Evolutionary conservation across 2,113 vertebrate genomes (phyloP).

Genomic region (Stercorarius parasiticus): DNA sequence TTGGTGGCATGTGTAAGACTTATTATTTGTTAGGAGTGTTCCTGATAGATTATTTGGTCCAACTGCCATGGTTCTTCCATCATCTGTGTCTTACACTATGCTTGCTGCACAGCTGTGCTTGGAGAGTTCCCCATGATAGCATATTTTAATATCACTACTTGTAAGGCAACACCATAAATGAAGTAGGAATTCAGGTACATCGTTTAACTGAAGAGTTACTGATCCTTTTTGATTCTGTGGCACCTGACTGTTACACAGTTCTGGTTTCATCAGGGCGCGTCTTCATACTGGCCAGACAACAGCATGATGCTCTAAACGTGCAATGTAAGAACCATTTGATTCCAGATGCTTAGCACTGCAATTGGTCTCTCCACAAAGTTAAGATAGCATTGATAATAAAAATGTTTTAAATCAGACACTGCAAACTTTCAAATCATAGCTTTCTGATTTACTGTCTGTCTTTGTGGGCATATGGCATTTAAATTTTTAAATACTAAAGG

Average conservation of each 20-base stretch:
- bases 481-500: neutral
- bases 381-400: neutral
- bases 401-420: neutral
- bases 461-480: neutral
- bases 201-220: neutral
- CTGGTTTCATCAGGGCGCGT: neutral
- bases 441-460: neutral
- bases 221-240: neutral
- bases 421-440: neutral
- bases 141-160: neutral
- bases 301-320: neutral
- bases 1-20: neutral
- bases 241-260: neutral
- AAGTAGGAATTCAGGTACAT: neutral
- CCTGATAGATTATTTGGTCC: neutral
- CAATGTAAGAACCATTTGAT: neutral
- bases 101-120: neutral
- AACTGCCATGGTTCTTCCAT: neutral
- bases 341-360: neutral
- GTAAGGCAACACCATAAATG: neutral
- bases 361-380: neutral
- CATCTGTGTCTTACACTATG: neutral
- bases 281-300: neutral
- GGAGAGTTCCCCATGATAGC: neutral
- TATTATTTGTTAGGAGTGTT: neutral